Evolutionary conservation across 2,888 invertebrate genomes (phyloP), one percentile per base, ranked within the genome.

Genomic region (Cylindroiulus punctatus): DNA sequence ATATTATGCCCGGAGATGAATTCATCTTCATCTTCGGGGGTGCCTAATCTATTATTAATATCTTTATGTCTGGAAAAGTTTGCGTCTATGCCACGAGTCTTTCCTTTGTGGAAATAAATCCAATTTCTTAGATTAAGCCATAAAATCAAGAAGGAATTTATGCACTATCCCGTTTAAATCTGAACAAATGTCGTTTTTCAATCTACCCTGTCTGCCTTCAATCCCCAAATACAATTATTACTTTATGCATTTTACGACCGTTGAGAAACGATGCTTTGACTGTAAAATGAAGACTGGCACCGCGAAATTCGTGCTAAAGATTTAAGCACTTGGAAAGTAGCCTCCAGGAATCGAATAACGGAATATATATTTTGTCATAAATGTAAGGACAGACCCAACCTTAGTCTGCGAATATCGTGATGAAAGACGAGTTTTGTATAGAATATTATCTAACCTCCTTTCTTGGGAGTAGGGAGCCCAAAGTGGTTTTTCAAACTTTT

Each of bases 191-290:
- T 26, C 76, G 17, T 76, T 76, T 76, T 76, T 76, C 76, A 76
- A 76, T 76, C 76, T 32, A 26, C 32, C 8, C 17, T 8, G 76
- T 76, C 30, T 76, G 76, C 76, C 83, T 42, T 83, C 42, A 83
- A 83, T 83, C 83, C 44, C 83, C 44, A 40, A 83, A 83, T 83
- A 83, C 44, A 83, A 83, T 83, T 83, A 83, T 83, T n/a, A 40
- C 83, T 83, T 83, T n/a, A 83, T 83, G 83, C 40, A 83, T 83
- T 83, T 83, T 83, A 83, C 44, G 83, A 83, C 5, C 44, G 44
- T 4, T 40, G 40, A 14, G 76, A 76, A 76, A 76, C 76, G 76
- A 76, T 76, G 76, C 76, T 76, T 76, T 76, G 76, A 76, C 76
- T 76, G 30, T 76, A 17, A 76, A 76, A 76, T 76, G 76, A 76